These are phyloP conservation scores for Hermetia illucens DNA, from an alignment of 1,140 invertebrate genomes.

Conservation along the genomic window DNA sequence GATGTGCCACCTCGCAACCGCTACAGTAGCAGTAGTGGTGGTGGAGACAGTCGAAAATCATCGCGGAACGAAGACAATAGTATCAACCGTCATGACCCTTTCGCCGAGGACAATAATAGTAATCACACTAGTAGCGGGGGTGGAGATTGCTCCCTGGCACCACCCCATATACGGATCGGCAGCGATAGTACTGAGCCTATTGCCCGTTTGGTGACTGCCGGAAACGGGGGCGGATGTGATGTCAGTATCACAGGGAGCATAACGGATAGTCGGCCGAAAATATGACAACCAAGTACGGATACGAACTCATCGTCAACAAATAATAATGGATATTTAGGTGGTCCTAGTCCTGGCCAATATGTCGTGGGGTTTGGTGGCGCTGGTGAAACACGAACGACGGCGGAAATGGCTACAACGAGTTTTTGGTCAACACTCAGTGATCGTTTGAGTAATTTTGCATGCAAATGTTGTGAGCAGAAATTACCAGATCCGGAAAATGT, in stretches of 20 bases:
- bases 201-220: conserved; percentile 3
- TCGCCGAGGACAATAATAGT: conserved; percentile 5
- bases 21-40: conserved; percentile 12
- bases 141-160: no score
- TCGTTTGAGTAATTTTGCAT: conserved; percentile 25
- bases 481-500: conserved; percentile 28
- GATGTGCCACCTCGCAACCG: conserved; percentile 20
- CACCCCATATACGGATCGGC: conserved; percentile 1
- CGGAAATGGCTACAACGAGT: conserved; percentile 13
- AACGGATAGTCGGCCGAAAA: not conserved
- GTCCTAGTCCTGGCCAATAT: not conserved
- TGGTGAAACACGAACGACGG: conserved; percentile 8
- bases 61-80: conserved; percentile 15
- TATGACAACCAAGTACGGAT: conserved; percentile 5
- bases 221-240: conserved; percentile 1
- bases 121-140: conserved; percentile 6
- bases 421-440: conserved; percentile 27
- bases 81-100: not conserved
- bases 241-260: not conserved
- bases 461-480: conserved; percentile 29
- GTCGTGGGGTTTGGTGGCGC: conserved; percentile 6
- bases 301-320: no score
- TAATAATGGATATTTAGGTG: not conserved
- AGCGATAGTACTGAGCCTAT: conserved; percentile 1
- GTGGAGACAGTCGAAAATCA: conserved; percentile 19